Conservation (phyloP, 1,140 invertebrate genomes). For the Pachypeltis micranthus region DNA sequence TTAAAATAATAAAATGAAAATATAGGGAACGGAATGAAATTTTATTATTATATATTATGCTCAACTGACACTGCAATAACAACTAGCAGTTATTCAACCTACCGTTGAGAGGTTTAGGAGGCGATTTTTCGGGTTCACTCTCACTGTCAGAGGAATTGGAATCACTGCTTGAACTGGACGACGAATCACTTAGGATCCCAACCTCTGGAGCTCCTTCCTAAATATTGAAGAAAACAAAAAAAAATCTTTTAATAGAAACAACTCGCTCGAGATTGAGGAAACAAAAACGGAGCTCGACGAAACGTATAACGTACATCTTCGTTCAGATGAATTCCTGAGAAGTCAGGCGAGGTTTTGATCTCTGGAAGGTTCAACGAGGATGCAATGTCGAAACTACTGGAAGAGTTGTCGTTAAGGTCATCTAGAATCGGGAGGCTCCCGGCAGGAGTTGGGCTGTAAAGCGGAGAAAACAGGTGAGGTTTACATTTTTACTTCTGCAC, state of each 20-base stretch:
- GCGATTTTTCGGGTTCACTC: constrained; percentile 22
- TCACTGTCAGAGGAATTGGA: constrained; percentile 27
- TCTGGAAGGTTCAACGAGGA: constrained; percentile 18
- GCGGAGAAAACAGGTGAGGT: too few relatives aligned
- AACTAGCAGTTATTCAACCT: too few relatives aligned
- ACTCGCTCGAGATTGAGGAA: too few relatives aligned
- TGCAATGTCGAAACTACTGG: constrained; percentile 21
- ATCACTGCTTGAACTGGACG: constrained; percentile 21
- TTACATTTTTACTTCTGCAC: too few relatives aligned
- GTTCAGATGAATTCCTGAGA: constrained; percentile 19
- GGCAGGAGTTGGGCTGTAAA: constrained; percentile 44
- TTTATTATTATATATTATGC: too few relatives aligned
- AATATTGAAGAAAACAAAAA: constrained; percentile 11
- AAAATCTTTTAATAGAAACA: constrained; percentile 11
- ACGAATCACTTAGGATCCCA: constrained; percentile 20
- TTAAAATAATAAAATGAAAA: neutral
- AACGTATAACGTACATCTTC: constrained; percentile 15
- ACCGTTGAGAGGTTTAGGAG: constrained; percentile 25
- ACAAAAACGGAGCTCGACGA: too few relatives aligned
- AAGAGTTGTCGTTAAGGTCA: constrained; percentile 34
- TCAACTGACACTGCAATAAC: too few relatives aligned
- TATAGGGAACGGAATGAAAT: too few relatives aligned
- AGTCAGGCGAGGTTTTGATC: constrained; percentile 22
- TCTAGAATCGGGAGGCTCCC: constrained; percentile 66
- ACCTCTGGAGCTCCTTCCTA: constrained; percentile 16